These are phyloP conservation scores for Maconellicoccus hirsutus DNA, from an alignment of 1,140 invertebrate species.

Conservation along the genomic window DNA sequence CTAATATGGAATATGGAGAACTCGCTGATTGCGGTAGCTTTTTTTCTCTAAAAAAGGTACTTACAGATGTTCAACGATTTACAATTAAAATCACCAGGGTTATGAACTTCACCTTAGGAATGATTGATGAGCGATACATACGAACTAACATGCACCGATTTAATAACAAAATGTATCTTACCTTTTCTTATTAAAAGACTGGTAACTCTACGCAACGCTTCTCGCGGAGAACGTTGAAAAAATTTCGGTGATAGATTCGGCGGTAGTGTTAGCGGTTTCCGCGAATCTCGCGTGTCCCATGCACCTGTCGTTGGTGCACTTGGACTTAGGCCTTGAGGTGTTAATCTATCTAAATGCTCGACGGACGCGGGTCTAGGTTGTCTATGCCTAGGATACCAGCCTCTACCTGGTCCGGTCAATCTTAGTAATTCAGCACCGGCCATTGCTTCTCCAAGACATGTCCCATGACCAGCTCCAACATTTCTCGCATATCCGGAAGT, in stretches of 20 bases:
- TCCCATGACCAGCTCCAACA: slow-evolving; percentile 26
- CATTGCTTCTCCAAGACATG: slow-evolving; percentile 41
- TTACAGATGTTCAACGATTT: not conserved
- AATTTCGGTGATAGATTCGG: slow-evolving; percentile 74
- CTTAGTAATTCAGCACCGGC: slow-evolving; percentile 62
- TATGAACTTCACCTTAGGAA: not conserved
- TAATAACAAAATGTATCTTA: slow-evolving; percentile 11
- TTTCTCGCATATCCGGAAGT: slow-evolving; percentile 24
- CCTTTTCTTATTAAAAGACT: slow-evolving; percentile 61
- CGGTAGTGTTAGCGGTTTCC: slow-evolving; percentile 66
- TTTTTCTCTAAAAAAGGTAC: not conserved
- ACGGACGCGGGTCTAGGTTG: slow-evolving; percentile 61
- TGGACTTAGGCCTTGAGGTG: slow-evolving; percentile 33
- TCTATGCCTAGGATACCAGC: slow-evolving; percentile 68
- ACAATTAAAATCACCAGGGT: not conserved
- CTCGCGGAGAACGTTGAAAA: slow-evolving; percentile 70
- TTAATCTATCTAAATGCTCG: slow-evolving; percentile 62
- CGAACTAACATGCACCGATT: too few species aligned
- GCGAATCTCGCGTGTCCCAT: slow-evolving; percentile 40
- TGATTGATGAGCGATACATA: too few species aligned
- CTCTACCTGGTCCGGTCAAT: slow-evolving; percentile 60
- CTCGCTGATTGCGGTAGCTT: not conserved
- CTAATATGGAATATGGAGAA: not conserved
- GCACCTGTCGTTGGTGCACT: slow-evolving; percentile 38
- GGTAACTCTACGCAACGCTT: slow-evolving; percentile 69